Percentiles rank a stretch among this genome's conserved stretches.
These are phyloP conservation scores for Tigriopus californicus DNA, from an alignment of 2,888 invertebrate genomes.

Conservation along the genomic window DNA sequence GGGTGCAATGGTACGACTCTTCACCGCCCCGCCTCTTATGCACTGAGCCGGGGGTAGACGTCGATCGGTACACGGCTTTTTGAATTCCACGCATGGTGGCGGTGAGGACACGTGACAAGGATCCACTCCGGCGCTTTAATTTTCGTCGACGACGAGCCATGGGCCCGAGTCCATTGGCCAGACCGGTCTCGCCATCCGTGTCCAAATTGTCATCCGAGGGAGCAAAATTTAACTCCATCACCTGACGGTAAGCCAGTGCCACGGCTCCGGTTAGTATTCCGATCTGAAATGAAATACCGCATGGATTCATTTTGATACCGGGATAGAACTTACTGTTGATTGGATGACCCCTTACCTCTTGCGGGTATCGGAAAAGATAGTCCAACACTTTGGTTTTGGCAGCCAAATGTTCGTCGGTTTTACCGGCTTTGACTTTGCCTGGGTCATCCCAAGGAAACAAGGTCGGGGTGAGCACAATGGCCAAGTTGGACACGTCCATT, in stretches of 20 bases:
- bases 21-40: not conserved
- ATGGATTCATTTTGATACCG: too few relatives aligned
- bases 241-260: not conserved
- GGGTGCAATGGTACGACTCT: not conserved
- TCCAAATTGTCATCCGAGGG: not conserved
- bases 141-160: conserved; percentile 1
- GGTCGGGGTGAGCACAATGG: conserved; percentile 29
- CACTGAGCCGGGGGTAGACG: not conserved
- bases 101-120: conserved; percentile 9
- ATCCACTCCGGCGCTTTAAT: conserved; percentile 1
- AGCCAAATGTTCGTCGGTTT: not conserved
- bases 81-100: not conserved
- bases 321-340: too few relatives aligned
- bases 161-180: not conserved
- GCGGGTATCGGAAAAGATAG: conserved; percentile 25
- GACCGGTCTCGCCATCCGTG: not conserved
- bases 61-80: not conserved
- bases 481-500: conserved; percentile 28
- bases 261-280: not conserved
- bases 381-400: conserved; percentile 21
- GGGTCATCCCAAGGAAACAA: conserved; percentile 24
- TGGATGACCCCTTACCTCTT: conserved; percentile 23
- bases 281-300: not conserved
- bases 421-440: conserved; percentile 20
- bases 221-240: not conserved